Evolutionary conservation across 2,797 vertebrate species (phyloP), one percentile per base, ranked within the genome.

Genomic region (Lepilemur ruficaudatus): DNA sequence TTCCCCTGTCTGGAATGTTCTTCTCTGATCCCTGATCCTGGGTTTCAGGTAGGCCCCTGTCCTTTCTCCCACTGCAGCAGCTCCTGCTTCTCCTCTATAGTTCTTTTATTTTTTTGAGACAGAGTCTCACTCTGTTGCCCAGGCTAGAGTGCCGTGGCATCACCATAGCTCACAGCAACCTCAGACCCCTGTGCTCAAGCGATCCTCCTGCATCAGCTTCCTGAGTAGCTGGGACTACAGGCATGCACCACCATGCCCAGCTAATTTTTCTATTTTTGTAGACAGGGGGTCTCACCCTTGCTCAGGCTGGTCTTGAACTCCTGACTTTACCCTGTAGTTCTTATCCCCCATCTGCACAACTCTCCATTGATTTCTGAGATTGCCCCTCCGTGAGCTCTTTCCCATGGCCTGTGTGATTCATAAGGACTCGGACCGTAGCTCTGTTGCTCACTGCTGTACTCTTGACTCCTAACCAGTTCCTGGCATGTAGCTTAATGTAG

Each of bases 351-450:
- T 55, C 23, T 50, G 63, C 22, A 41, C 22, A 48, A 0, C 50
- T 17, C 63, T n/a, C 32, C 17, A 0, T n/a, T 8, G 22, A 4
- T 23, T 30, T 11, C 61, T 46, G 55, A 6, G 0, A 3, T 23
- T 12, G 0, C 2, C 57, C 18, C 8, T 1, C 13, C 1, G 0
- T 11, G 52, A 43, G 57, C 55, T 72, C 35, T 18, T 35, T 63
- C 38, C 38, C 18, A 2, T 2, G 7, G 13, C 41, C 90, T 46
- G 12, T 18, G 30, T 20, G 22, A 7, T 32, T 11, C 15, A 0
- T 4, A 4, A 72, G 41, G 80, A 69, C 43, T n/a, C 1, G 6
- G 10, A 11, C 7, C 4, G 0, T 1, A 3, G 30, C 67, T 14
- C 2, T 38, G 50, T 7, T 57, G 28, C n/a, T 32, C 48, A 12